A percentile compares a stretch with the other conserved stretches of the same genome.
Conservation (phyloP, 2,888 invertebrate genomes). For the Uloborus plumipes region DNA sequence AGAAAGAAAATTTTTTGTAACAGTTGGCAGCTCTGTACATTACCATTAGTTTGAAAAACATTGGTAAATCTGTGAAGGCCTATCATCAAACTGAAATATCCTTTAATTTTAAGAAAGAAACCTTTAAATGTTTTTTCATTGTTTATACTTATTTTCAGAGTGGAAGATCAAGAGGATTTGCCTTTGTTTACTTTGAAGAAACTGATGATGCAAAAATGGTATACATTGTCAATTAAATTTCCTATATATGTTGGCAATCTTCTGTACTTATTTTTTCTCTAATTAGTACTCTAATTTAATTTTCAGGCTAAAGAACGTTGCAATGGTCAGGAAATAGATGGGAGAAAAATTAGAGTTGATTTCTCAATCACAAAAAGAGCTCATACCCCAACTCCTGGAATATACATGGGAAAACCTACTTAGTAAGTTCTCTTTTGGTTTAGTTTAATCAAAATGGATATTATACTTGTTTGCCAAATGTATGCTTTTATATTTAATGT, state of each 20-base stretch:
- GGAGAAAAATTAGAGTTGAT: conserved; percentile 92
- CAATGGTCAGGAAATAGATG: conserved; percentile 94
- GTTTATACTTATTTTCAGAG: conserved; percentile 76
- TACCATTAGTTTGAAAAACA: no score
- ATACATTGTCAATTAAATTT: conserved; percentile 15
- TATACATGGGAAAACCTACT: conserved; percentile 95
- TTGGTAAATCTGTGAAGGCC: no score
- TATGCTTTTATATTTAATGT: no score
- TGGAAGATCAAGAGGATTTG: conserved; percentile 94
- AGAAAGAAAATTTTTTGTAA: no score
- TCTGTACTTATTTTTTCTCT: not conserved
- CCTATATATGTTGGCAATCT: not conserved
- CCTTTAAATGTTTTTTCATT: no score
- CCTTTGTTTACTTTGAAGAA: conserved; percentile 93
- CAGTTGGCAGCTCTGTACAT: no score
- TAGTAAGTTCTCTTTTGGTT: conserved; percentile 74
- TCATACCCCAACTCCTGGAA: conserved; percentile 96
- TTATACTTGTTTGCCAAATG: no score
- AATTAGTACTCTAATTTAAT: conserved; percentile 4
- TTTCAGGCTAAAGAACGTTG: conserved; percentile 88
- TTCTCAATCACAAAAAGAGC: conserved; percentile 95
- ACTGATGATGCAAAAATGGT: conserved; percentile 87
- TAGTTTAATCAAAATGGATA: no score
- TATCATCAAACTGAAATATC: no score
- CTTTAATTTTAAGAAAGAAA: no score